These are phyloP conservation scores for Mesembrinibis cayennensis DNA, from an alignment of 2,113 vertebrate species.

Conservation along the genomic window DNA sequence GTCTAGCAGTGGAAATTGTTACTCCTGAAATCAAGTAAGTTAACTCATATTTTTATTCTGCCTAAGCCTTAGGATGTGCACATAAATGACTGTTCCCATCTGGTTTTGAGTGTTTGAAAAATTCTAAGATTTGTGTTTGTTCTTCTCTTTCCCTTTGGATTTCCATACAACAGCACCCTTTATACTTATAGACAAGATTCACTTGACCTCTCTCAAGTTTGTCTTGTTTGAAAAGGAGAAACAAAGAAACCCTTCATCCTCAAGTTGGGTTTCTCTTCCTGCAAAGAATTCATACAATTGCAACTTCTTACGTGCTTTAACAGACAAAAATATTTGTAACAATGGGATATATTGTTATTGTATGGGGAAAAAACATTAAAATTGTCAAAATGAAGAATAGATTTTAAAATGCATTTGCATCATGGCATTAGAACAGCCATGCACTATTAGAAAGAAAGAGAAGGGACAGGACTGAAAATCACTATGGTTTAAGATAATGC, in stretches of 20 bases:
- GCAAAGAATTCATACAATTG: neutral
- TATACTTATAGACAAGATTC: neutral
- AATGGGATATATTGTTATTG: neutral
- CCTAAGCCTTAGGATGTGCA: neutral
- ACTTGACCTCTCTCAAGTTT: neutral
- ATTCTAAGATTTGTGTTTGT: neutral
- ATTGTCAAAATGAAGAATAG: neutral
- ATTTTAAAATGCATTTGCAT: neutral
- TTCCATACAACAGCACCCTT: neutral
- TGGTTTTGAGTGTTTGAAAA: neutral
- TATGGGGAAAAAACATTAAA: neutral
- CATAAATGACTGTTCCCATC: neutral
- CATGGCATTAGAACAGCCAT: neutral
- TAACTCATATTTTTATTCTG: neutral
- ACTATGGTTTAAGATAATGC: neutral
- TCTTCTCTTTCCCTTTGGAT: neutral
- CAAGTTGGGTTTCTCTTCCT: neutral
- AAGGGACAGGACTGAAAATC: neutral
- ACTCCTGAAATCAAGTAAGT: conserved; percentile 89
- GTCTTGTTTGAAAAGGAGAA: neutral
- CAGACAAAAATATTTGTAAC: neutral
- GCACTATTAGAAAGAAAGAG: neutral
- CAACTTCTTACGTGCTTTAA: neutral
- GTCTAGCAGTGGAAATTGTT: conserved; percentile 90
- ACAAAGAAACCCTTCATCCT: neutral